phyloP scores from a whole-genome alignment of 2,113 vertebrate genomes.

The Athene cunicularia region DNA sequence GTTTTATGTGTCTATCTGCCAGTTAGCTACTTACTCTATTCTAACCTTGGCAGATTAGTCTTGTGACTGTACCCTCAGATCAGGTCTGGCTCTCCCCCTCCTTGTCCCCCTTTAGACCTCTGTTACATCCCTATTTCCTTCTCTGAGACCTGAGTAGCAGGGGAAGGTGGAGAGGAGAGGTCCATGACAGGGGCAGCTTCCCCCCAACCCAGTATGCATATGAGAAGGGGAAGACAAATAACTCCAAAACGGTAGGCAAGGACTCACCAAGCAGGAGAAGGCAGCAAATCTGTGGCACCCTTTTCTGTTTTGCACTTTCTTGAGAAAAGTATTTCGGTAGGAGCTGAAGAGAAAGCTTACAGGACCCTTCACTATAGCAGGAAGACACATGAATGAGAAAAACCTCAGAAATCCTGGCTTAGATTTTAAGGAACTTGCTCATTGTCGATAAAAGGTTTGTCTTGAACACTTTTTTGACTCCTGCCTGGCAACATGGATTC shows the following conservation, averaged over 20 bases:
- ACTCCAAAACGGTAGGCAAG: neutral
- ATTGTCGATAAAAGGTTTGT: neutral
- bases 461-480: neutral
- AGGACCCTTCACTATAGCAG: neutral
- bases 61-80: neutral
- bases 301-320: neutral
- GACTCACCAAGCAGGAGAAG: fast-evolving
- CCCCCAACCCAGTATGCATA: neutral
- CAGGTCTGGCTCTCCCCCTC: neutral
- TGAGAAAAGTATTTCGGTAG: neutral
- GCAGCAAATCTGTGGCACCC: neutral
- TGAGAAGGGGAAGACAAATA: neutral
- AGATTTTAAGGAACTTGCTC: neutral
- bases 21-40: neutral
- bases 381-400: neutral
- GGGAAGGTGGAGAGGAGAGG: neutral
- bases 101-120: neutral
- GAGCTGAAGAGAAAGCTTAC: neutral
- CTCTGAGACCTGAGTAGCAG: neutral
- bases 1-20: neutral
- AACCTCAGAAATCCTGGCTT: neutral
- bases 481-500: neutral
- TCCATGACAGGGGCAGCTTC: neutral
- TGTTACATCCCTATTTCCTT: neutral
- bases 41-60: neutral